phyloP scores from a whole-genome alignment of 2,113 vertebrate genomes.

The Casuarius casuarius region DNA sequence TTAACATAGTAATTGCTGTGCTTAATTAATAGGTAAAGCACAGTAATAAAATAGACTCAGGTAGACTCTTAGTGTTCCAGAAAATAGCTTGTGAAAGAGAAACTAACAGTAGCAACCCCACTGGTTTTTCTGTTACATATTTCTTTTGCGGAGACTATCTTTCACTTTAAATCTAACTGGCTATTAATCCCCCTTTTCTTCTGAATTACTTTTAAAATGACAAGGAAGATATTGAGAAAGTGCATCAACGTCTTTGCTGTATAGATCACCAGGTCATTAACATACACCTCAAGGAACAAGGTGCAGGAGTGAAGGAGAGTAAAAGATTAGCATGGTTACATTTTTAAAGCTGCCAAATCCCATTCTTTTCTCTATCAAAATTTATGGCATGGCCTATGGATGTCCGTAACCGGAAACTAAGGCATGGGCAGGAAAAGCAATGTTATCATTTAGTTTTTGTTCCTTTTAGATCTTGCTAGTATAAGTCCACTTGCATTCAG shows the following conservation, averaged over 20 bases:
- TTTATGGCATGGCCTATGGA: not conserved
- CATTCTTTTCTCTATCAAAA: not conserved
- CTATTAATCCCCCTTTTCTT: not conserved
- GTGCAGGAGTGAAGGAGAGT: not conserved
- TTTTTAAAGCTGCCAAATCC: not conserved
- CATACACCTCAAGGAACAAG: not conserved
- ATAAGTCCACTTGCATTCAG: not conserved
- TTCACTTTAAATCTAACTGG: not conserved
- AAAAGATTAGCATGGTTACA: not conserved
- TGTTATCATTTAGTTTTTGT: not conserved
- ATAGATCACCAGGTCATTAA: not conserved
- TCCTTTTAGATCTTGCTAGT: not conserved
- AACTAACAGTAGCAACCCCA: not conserved
- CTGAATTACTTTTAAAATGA: not conserved
- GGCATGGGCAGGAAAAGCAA: not conserved
- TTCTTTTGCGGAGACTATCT: not conserved
- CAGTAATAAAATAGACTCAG: not conserved
- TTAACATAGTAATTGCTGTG: not conserved
- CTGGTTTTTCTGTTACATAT: not conserved
- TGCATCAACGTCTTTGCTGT: not conserved
- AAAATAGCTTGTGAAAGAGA: not conserved
- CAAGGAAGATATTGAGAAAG: not conserved
- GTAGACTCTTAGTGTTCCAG: not conserved
- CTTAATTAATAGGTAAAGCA: not conserved
- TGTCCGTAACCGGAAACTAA: not conserved